phyloP scores from a whole-genome alignment of 92 coral and sea anemone species.

The Actinernus sp. region DNA sequence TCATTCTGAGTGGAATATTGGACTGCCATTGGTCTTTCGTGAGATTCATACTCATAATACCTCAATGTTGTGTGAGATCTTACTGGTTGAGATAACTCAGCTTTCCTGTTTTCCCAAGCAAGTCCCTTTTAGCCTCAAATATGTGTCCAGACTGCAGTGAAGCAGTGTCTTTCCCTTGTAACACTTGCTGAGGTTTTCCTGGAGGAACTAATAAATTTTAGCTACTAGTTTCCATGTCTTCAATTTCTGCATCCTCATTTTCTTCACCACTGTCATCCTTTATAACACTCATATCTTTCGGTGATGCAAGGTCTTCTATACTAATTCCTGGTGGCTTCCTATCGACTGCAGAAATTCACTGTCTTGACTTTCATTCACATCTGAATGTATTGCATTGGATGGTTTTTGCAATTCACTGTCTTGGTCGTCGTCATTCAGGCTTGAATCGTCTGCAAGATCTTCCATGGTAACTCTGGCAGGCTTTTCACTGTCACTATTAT shows the following conservation, averaged over 20 bases:
- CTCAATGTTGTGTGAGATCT: neutral
- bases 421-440: constrained; percentile 8
- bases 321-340: constrained; percentile 13
- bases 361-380: neutral
- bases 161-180: no score
- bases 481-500: constrained; percentile 60
- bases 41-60: neutral
- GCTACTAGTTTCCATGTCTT: constrained; percentile 50
- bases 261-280: neutral
- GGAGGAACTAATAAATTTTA: no score
- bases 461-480: constrained; percentile 81
- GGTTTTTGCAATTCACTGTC: constrained; percentile 12
- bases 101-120: neutral
- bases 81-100: neutral
- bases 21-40: no score
- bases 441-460: constrained; percentile 67
- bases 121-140: neutral
- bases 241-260: neutral
- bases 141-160: no score
- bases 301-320: constrained; percentile 31
- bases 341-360: no score
- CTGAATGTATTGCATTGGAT: neutral
- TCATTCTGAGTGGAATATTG: no score
- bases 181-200: no score
- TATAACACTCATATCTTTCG: constrained; percentile 12